Base-by-base conservation (phyloP, 2,113 vertebrate species). In the Ctenodactylus gundi region DNA sequence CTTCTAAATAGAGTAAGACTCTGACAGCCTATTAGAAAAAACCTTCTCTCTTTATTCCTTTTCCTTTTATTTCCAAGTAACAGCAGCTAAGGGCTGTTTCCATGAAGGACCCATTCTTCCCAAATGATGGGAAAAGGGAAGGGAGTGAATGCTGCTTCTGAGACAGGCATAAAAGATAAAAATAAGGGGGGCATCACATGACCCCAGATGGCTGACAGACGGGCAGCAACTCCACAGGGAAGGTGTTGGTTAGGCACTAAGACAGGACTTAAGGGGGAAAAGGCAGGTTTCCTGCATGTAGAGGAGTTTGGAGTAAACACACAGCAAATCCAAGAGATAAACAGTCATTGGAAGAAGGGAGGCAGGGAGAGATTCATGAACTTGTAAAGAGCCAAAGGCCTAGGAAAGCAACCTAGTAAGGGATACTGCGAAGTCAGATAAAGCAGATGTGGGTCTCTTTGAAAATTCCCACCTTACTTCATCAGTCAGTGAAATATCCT, bases 41-140 rank as follows among this genome's bases (percentile, higher is more conserved):
- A 81, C 58, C 7, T 14, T 83, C 4, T 62, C 25, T 83, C 85
- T 93, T 67, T 18, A 72, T 17, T 15, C 39, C 49, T 80, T 70
- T 89, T 85, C 36, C 51, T 76, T 36, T 75, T 73, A 76, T 55
- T 89, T 64, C 55, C 73, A 94, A 55, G 20, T 70, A 82, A 87
- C 0, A 41, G 15, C 44, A 93, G 27, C 46, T 44, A 64, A 78
- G 34, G 4, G 36, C 77, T 51, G 15, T n/a, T 70, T 86, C 64
- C 80, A 83, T 17, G 41, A 90, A 51, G 17, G 44, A 53, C 29
- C 21, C 5, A 31, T 17, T 58, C 31, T 65, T 80, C 25, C 73
- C 7, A 34, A 41, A 80, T 81, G 64, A 78, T 57, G 36, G 44
- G 58, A 67, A 57, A 17, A 36, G 67, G 34, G 6, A 31, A 10